Evolutionary conservation across 1,140 invertebrate species (phyloP).

Genomic region (Trichonephila inaurata): DNA sequence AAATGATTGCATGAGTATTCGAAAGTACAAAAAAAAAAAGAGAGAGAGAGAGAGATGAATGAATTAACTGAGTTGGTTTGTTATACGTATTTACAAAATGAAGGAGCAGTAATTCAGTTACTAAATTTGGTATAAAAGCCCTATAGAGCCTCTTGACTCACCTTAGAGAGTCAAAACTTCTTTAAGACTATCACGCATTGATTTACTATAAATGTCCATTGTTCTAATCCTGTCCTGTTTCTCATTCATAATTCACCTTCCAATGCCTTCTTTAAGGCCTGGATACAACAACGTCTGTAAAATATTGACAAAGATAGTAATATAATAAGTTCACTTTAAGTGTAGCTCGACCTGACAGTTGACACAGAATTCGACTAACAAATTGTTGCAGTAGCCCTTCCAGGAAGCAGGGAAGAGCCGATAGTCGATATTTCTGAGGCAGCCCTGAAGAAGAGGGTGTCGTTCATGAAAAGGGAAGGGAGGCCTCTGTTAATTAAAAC

Average conservation of each 20-base stretch:
- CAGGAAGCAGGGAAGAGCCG: background rate
- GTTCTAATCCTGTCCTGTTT: background rate
- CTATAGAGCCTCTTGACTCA: background rate
- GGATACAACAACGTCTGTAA: background rate
- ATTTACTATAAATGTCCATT: background rate
- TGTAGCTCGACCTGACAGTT: conserved; percentile 25
- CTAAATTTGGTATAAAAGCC: background rate
- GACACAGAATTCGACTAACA: conserved; percentile 22
- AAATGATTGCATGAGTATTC: too few relatives aligned
- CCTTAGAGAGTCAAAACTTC: background rate
- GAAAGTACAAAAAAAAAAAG: too few relatives aligned
- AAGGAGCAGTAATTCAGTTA: background rate
- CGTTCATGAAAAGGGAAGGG: background rate
- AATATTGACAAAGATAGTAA: background rate
- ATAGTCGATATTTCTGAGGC: conserved; percentile 15
- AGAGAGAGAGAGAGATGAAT: too few relatives aligned
- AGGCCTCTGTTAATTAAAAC: conserved; percentile 8
- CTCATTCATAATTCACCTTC: background rate
- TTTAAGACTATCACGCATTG: background rate
- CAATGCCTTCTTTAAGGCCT: background rate
- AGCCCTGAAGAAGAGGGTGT: background rate
- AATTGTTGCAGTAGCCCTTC: conserved; percentile 22
- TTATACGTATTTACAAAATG: background rate
- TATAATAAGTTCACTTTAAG: conserved; percentile 32
- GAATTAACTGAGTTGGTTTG: too few relatives aligned